Percentiles rank a stretch among this genome's conserved stretches.
phyloP scores from a whole-genome alignment of 2,113 vertebrate genomes.

The Motacilla tschutschensis region DNA sequence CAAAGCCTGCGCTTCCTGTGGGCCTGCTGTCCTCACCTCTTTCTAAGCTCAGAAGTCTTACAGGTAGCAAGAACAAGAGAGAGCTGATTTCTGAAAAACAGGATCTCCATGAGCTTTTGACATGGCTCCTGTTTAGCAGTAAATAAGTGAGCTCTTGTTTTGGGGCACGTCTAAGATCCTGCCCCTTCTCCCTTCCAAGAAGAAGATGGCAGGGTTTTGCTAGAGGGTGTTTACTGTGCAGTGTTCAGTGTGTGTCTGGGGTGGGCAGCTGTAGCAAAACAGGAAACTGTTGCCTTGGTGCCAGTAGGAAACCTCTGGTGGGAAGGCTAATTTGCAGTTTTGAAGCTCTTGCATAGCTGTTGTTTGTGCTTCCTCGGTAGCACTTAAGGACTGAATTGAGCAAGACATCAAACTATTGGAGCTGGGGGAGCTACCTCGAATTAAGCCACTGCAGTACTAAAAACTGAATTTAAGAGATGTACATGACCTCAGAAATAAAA shows the following conservation, averaged over 20 bases:
- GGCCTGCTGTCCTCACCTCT: not conserved
- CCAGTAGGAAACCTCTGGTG: not conserved
- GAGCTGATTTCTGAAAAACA: conserved; percentile 1
- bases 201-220: not conserved
- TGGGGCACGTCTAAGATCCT: not conserved
- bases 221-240: not conserved
- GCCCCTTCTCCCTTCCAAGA: not conserved
- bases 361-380: not conserved
- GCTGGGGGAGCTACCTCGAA: not conserved
- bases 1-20: not conserved
- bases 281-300: not conserved
- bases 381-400: not conserved
- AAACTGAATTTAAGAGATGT: conserved; percentile 34
- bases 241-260: not conserved
- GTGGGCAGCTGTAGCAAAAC: not conserved
- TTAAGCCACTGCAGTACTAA: conserved; percentile 15
- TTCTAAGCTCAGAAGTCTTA: not conserved
- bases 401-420: not conserved
- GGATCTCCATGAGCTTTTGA: not conserved
- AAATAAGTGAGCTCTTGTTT: not conserved
- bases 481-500: conserved; percentile 51
- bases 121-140: not conserved
- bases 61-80: not conserved
- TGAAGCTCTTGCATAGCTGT: not conserved
- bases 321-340: not conserved